Evolutionary conservation across 2,888 invertebrate species (phyloP).

Genomic region (Dryadula phaetusa): DNA sequence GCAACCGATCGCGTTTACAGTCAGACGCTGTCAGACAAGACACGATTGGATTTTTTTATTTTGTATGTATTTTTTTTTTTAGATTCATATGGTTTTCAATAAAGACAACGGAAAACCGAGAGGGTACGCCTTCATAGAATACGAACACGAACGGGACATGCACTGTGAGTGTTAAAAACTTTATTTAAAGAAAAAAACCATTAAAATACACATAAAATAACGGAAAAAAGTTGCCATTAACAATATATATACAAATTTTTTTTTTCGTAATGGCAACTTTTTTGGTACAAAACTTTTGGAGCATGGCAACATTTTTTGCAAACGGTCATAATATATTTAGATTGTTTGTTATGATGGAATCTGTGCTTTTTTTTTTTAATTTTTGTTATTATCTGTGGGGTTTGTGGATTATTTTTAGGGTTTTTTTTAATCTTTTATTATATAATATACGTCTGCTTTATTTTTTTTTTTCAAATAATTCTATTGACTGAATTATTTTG

Average conservation of each 20-base stretch:
- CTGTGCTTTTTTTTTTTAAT: neutral
- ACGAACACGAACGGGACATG: conserved; percentile 99
- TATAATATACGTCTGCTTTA: too few relatives aligned
- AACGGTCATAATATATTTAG: conserved; percentile 30
- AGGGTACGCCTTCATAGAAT: conserved; percentile 99
- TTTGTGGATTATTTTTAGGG: too few relatives aligned
- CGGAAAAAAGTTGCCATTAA: conserved; percentile 14
- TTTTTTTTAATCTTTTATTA: too few relatives aligned
- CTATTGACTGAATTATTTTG: too few relatives aligned
- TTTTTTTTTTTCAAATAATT: too few relatives aligned
- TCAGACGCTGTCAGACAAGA: too few relatives aligned
- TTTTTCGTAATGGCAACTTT: conserved; percentile 10
- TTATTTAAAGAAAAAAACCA: conserved; percentile 21
- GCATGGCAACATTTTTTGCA: conserved; percentile 19
- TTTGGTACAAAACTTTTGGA: neutral
- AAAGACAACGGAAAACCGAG: conserved; percentile 95
- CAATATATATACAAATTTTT: neutral
- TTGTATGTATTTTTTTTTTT: conserved; percentile 55
- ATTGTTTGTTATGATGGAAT: neutral
- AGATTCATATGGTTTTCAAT: conserved; percentile 96
- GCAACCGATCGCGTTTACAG: too few relatives aligned
- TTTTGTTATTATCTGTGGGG: neutral
- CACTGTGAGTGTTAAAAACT: conserved; percentile 92
- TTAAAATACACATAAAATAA: conserved; percentile 36
- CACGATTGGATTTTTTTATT: too few relatives aligned